A percentile compares a stretch with the other conserved stretches of the same genome.
Evolutionary conservation across 2,888 invertebrate species (phyloP).

Genomic region (Ceriagrion tenellum): DNA sequence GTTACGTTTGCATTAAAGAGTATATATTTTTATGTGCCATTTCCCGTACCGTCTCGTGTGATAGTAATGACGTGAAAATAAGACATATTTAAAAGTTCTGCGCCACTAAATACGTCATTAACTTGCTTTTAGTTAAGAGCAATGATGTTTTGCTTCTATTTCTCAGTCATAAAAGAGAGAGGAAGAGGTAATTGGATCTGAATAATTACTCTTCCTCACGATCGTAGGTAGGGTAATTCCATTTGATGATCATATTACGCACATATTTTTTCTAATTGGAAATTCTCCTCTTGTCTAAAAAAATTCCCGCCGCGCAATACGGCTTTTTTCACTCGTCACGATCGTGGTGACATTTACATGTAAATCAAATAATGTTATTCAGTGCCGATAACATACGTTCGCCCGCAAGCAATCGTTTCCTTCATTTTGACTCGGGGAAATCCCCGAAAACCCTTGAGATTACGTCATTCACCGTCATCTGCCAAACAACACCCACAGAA

Average conservation of each 20-base stretch:
- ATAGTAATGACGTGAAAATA: neutral
- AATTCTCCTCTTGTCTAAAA: too few relatives aligned
- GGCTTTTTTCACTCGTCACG: neutral
- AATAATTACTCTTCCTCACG: neutral
- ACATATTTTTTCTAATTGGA: too few relatives aligned
- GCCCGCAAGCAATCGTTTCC: neutral
- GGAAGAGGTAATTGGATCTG: neutral
- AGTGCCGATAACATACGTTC: neutral
- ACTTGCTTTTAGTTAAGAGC: too few relatives aligned
- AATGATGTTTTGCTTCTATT: too few relatives aligned
- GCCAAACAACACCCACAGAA: neutral
- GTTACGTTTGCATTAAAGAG: too few relatives aligned
- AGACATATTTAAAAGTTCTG: too few relatives aligned
- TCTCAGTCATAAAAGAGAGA: neutral
- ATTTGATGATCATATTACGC: neutral
- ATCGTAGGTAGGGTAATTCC: neutral
- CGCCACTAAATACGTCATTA: too few relatives aligned
- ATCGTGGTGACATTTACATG: neutral
- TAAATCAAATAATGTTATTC: neutral
- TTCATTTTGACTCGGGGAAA: neutral
- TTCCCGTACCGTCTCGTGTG: neutral
- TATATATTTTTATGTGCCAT: neutral
- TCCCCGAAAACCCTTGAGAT: neutral
- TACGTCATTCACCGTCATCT: neutral
- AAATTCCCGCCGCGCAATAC: too few relatives aligned